phyloP scores from a whole-genome alignment of 1,140 invertebrate genomes.

The Drosophila oshimai region DNA sequence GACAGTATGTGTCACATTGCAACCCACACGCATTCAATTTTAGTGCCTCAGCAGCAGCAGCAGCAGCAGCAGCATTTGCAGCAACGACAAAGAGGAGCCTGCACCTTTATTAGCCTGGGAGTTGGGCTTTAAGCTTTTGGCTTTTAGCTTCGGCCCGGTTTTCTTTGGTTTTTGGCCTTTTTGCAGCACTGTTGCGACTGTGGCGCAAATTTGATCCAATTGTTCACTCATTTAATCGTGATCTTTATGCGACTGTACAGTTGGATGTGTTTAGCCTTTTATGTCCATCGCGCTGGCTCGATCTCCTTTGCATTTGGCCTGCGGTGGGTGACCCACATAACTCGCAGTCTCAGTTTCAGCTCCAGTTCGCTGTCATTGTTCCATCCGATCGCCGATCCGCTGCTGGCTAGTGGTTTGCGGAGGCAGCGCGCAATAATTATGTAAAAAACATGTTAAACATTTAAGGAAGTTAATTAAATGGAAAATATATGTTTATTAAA shows the following conservation, averaged over 20 bases:
- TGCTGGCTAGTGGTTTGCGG: background rate
- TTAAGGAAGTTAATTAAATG: slow-evolving; percentile 81
- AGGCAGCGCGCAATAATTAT: slow-evolving; percentile 63
- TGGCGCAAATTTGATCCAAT: slow-evolving; percentile 81
- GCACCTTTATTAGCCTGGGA: slow-evolving; percentile 66
- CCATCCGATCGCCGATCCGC: slow-evolving; percentile 1
- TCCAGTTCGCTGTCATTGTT: slow-evolving; percentile 27
- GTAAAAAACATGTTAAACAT: slow-evolving; percentile 70
- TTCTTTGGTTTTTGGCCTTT: slow-evolving; percentile 18
- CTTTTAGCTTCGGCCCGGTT: slow-evolving; percentile 30
- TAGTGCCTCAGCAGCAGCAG: slow-evolving; percentile 42
- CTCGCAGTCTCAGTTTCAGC: slow-evolving; percentile 28
- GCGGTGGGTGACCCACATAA: slow-evolving; percentile 72
- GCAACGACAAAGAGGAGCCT: slow-evolving; percentile 43
- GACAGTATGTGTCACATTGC: slow-evolving; percentile 81
- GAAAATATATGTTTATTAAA: slow-evolving; percentile 77
- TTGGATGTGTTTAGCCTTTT: slow-evolving; percentile 81
- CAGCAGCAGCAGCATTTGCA: slow-evolving; percentile 2
- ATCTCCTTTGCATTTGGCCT: slow-evolving; percentile 48
- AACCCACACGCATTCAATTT: slow-evolving; percentile 81
- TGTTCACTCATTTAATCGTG: slow-evolving; percentile 81
- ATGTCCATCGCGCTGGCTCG: slow-evolving; percentile 58
- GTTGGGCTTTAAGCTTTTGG: slow-evolving; percentile 18
- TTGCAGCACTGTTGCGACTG: slow-evolving; percentile 33
- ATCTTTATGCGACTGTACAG: slow-evolving; percentile 80